phyloP scores from a whole-genome alignment of 2,797 vertebrate species.

The Malurus leucopterus region DNA sequence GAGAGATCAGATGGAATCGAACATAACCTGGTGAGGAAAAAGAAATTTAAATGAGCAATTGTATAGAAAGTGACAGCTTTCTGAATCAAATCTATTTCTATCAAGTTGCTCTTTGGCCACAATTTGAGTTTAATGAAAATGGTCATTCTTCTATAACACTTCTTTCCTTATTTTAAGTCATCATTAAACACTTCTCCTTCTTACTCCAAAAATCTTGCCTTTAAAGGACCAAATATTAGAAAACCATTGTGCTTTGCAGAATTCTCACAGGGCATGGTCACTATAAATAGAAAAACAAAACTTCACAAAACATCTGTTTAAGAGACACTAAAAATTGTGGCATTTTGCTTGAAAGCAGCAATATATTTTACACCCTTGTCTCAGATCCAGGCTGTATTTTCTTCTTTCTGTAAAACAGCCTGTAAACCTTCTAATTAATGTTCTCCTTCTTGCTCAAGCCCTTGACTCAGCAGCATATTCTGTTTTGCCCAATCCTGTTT shows the following conservation, averaged over 20 bases:
- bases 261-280: background rate
- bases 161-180: background rate
- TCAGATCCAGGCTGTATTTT: background rate
- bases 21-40: constrained; percentile 80
- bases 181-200: background rate
- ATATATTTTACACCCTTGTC: background rate
- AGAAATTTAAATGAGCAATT: background rate
- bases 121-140: background rate
- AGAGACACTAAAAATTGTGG: background rate
- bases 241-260: background rate
- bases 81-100: background rate
- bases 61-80: background rate
- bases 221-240: background rate
- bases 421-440: background rate
- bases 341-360: background rate
- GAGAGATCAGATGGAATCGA: constrained; percentile 90
- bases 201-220: background rate
- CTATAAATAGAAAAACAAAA: background rate
- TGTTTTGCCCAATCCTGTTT: background rate
- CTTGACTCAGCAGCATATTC: background rate
- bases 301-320: background rate
- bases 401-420: background rate
- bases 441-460: background rate
- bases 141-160: background rate
- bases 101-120: background rate